These are phyloP conservation scores for Pogoniulus pusillus DNA, from an alignment of 2,797 vertebrate species.

Conservation along the genomic window DNA sequence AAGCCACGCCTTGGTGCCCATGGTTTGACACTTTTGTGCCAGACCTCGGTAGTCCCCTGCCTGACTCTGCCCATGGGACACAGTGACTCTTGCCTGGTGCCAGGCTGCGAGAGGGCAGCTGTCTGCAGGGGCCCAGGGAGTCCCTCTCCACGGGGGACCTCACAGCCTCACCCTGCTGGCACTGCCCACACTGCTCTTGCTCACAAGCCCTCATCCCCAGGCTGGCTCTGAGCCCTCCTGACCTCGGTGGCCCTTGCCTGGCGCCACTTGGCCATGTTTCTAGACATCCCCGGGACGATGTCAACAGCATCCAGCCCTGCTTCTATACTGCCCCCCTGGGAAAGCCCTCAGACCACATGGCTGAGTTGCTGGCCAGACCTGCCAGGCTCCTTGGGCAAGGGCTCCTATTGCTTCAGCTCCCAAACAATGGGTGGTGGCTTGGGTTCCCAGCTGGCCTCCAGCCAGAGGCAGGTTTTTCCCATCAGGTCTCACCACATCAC, in stretches of 20 bases:
- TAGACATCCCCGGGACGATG: neutral
- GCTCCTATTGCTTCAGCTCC: constrained; percentile 39
- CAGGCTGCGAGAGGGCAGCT: rapidly evolving
- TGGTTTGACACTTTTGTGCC: neutral
- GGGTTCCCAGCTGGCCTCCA: neutral
- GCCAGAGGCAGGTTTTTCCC: neutral
- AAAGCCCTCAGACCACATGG: neutral
- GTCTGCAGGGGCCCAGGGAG: neutral
- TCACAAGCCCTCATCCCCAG: neutral
- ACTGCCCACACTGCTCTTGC: rapidly evolving
- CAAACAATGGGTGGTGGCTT: neutral
- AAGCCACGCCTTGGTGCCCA: neutral
- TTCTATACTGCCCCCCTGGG: constrained; percentile 30
- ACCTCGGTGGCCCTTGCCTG: neutral
- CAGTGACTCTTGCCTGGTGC: neutral
- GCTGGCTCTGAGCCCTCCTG: neutral
- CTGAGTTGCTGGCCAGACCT: neutral
- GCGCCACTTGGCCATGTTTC: neutral
- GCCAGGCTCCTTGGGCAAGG: neutral
- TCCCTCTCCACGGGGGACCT: neutral
- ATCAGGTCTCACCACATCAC: neutral
- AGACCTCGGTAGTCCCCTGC: neutral
- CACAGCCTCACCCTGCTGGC: rapidly evolving
- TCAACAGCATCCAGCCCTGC: constrained; percentile 26
- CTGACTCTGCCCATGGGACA: rapidly evolving